These are phyloP conservation scores for Liolophura sinensis DNA, from an alignment of 1,140 invertebrate genomes.

Conservation along the genomic window DNA sequence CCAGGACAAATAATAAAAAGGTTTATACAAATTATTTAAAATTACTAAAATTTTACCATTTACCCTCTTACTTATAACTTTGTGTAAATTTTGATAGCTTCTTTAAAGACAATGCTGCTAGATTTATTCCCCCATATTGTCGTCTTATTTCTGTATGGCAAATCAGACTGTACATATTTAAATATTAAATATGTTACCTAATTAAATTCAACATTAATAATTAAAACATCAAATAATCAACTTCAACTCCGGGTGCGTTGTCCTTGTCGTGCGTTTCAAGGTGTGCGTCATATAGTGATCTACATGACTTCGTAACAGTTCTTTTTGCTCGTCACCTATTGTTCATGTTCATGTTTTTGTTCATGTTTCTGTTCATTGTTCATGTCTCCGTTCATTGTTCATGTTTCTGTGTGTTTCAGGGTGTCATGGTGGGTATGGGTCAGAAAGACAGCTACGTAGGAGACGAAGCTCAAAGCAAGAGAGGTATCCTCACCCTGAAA, in stretches of 20 bases:
- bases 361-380: constrained; percentile 8
- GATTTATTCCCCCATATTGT: too few species aligned
- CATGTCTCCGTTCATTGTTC: not conserved
- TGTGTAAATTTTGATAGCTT: too few species aligned
- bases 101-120: too few species aligned
- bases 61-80: too few species aligned
- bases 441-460: constrained; percentile 97
- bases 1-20: too few species aligned
- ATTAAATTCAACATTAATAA: too few species aligned
- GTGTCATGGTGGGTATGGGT: constrained; percentile 98
- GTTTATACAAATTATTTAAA: too few species aligned
- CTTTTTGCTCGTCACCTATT: constrained; percentile 92
- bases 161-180: too few species aligned
- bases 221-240: constrained; percentile 62
- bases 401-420: constrained; percentile 49
- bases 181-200: too few species aligned
- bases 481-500: constrained; percentile 77
- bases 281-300: constrained; percentile 91
- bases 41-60: too few species aligned
- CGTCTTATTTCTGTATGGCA: too few species aligned
- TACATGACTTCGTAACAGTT: constrained; percentile 73
- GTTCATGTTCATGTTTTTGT: constrained; percentile 61
- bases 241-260: constrained; percentile 94
- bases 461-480: constrained; percentile 95
- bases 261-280: too few species aligned